These are phyloP conservation scores for Chaetophractus vellerosus DNA, from an alignment of 2,797 vertebrate species.

Conservation along the genomic window DNA sequence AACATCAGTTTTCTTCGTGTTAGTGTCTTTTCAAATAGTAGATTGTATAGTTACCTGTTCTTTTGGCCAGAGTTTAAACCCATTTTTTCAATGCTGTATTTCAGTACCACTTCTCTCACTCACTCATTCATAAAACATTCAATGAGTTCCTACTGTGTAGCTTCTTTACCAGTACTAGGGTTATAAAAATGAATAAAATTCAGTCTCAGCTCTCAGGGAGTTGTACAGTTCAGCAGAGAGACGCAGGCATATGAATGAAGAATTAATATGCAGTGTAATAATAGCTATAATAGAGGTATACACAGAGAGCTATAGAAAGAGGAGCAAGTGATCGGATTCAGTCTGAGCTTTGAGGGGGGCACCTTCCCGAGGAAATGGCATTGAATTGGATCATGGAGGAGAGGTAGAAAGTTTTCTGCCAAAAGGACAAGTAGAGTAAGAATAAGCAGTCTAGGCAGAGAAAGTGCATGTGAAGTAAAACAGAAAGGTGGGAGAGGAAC, in stretches of 20 bases:
- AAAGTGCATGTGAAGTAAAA: neutral
- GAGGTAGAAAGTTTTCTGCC: neutral
- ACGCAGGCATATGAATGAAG: slow-evolving; percentile 40
- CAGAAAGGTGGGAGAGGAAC: neutral
- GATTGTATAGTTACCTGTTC: neutral
- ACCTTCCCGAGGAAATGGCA: neutral
- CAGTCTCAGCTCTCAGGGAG: slow-evolving; percentile 6
- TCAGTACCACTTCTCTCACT: slow-evolving; percentile 41
- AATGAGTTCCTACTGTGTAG: neutral
- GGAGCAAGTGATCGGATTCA: slow-evolving; percentile 12
- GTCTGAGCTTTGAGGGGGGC: neutral
- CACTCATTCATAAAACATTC: slow-evolving; percentile 59
- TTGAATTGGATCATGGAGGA: neutral
- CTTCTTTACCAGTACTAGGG: neutral
- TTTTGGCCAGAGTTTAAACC: slow-evolving; percentile 13
- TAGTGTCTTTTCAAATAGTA: slow-evolving; percentile 57
- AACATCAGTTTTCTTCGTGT: slow-evolving; percentile 50
- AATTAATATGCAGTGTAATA: slow-evolving; percentile 35
- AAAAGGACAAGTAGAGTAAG: neutral
- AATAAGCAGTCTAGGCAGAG: neutral
- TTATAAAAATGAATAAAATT: slow-evolving; percentile 62
- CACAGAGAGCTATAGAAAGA: neutral
- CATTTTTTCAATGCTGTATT: slow-evolving; percentile 5
- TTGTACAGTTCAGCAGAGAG: slow-evolving; percentile 33
- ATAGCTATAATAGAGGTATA: neutral